These are phyloP conservation scores for Aphelocoma coerulescens DNA, from an alignment of 2,113 vertebrate genomes.

Conservation along the genomic window DNA sequence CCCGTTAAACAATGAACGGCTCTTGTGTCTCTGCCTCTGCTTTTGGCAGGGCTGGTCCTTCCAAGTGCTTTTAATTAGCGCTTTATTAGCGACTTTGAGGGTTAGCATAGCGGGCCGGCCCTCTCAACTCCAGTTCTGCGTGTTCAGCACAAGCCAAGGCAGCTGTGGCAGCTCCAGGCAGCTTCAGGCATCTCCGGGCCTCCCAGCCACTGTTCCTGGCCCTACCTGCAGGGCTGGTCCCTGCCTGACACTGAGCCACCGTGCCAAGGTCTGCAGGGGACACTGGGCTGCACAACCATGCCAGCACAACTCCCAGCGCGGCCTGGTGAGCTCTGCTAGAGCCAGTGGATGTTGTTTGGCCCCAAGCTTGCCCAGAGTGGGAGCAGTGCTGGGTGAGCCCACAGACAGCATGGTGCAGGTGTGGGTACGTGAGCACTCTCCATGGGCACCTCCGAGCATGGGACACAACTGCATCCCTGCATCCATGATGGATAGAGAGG, in stretches of 20 bases:
- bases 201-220: not conserved
- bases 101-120: not conserved
- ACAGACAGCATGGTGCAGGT: rapidly evolving
- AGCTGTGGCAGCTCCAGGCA: not conserved
- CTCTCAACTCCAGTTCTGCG: not conserved
- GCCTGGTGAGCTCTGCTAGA: not conserved
- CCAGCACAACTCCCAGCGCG: not conserved
- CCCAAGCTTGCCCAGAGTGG: rapidly evolving
- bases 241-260: not conserved
- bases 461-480: rapidly evolving
- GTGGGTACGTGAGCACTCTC: not conserved
- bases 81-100: slow-evolving; percentile 33
- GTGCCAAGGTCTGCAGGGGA: not conserved
- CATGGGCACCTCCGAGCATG: rapidly evolving
- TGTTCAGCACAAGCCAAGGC: not conserved
- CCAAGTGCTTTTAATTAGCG: slow-evolving; percentile 58
- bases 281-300: rapidly evolving
- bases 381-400: not conserved
- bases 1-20: slow-evolving; percentile 21
- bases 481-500: not conserved
- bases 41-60: slow-evolving; percentile 30
- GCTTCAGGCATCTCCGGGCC: not conserved
- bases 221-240: not conserved
- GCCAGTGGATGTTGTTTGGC: rapidly evolving
- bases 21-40: slow-evolving; percentile 25